Evolutionary conservation across 2,113 vertebrate species (phyloP).

Genomic region (Crotalus viridis): DNA sequence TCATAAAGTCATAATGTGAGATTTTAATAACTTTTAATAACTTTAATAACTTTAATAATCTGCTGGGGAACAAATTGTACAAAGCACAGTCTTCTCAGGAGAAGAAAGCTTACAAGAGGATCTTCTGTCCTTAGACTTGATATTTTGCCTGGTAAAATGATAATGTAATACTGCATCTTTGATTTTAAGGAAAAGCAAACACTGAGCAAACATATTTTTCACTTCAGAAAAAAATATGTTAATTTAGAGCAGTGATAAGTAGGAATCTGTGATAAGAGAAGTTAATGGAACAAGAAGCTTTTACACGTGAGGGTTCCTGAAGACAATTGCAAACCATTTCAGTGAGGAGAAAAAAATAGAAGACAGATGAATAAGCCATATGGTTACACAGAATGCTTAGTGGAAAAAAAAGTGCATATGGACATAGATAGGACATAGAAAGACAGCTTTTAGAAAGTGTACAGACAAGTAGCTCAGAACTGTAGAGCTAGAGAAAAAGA

Average conservation of each 20-base stretch:
- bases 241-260: not conserved
- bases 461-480: not conserved
- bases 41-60: not conserved
- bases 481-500: not conserved
- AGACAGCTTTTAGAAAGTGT: not conserved
- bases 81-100: not conserved
- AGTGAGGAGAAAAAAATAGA: not conserved
- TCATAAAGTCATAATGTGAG: not conserved
- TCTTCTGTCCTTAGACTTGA: not conserved
- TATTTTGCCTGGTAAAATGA: not conserved
- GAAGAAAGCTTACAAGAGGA: not conserved
- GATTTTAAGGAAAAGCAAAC: not conserved
- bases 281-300: not conserved
- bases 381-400: not conserved
- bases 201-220: not conserved
- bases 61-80: not conserved
- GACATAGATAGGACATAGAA: not conserved
- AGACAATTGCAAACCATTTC: not conserved
- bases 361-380: not conserved
- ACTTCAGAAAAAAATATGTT: not conserved
- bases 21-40: not conserved
- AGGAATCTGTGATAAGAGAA: not conserved
- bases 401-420: not conserved
- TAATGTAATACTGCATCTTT: not conserved
- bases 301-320: not conserved